Base-by-base conservation (phyloP, 2,888 invertebrate species). In the Ectropis crepuscularia region DNA sequence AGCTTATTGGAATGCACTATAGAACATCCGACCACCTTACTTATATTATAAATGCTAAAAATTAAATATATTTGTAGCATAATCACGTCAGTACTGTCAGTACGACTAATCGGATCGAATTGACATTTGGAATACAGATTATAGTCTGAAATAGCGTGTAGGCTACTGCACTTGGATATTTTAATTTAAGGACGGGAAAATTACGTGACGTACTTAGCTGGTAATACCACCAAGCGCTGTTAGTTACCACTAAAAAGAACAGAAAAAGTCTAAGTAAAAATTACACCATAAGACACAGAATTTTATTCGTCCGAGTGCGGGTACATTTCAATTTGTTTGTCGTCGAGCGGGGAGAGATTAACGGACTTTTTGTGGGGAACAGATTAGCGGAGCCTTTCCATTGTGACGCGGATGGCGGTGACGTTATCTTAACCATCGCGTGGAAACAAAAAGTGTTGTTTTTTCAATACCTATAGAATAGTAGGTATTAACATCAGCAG, bases 321-420 rank as follows among this genome's bases (percentile, higher is more conserved):
- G 66, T 53, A 66, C 58, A 68, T 67, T 68, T 65, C 65, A 70
- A 67, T 70, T 65, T 68, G 66, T 68, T 67, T 60, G 46, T 42
- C 41, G 16, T 38, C 53, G 58, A 58, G 53, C 37, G 16, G 57
- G 51, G 61, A 61, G 64, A 65, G 70, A 70, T 70, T 65, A 63
- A 58, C 58, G 51, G 57, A 61, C 54, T 63, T 68, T 66, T 65
- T 65, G 60, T 41, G 39, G 41, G 41, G 54, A 54, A 53, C 49
- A 47, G 53, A 58, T 58, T 55, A 55, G 49, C 53, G 49, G 43
- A 51, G 28, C 58, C 38, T 43, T 38, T 60, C 42, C 41, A 41
- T 60, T 48, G 42, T 53, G 38, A 38, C 37, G 37, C 11, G 5
- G 11, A 46, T n/a, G 10, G 38, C 6, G 38, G 16, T 47, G 47